Evolutionary conservation across 2,888 invertebrate species (phyloP).

Genomic region (Coleophora deauratella): DNA sequence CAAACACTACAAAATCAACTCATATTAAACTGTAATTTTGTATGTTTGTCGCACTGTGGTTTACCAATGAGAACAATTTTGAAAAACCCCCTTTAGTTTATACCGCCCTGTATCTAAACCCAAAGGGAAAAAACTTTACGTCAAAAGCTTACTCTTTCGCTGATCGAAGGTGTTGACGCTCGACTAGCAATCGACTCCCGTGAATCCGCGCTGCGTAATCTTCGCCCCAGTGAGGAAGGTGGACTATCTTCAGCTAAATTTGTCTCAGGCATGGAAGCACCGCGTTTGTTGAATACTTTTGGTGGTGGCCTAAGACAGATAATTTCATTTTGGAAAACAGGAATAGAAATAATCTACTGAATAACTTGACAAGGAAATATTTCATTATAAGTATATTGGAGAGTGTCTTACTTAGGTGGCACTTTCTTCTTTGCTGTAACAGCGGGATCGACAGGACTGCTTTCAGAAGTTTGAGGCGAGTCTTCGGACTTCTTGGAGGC

Average conservation of each 20-base stretch:
- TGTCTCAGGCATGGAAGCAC: constrained; percentile 72
- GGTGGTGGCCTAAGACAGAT: constrained; percentile 72
- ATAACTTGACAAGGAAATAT: too few relatives aligned
- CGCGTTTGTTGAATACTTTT: constrained; percentile 74
- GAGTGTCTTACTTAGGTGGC: constrained; percentile 72
- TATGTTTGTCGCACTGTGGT: too few relatives aligned
- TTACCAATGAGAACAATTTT: too few relatives aligned
- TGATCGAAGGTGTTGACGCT: constrained; percentile 68
- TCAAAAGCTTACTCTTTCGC: constrained; percentile 53
- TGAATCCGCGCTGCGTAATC: constrained; percentile 59
- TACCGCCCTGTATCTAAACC: too few relatives aligned
- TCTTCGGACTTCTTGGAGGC: constrained; percentile 57
- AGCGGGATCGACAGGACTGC: constrained; percentile 71
- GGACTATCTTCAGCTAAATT: constrained; percentile 69
- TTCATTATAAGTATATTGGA: not conserved
- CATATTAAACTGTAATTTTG: too few relatives aligned
- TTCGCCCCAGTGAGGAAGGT: constrained; percentile 59
- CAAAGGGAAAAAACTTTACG: not conserved
- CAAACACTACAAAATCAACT: too few relatives aligned
- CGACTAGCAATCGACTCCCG: constrained; percentile 65
- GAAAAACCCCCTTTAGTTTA: too few relatives aligned
- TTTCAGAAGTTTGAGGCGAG: constrained; percentile 57
- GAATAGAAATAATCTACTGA: too few relatives aligned
- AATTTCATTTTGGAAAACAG: too few relatives aligned
- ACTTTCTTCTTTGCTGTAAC: constrained; percentile 77